phyloP scores from a whole-genome alignment of 2,888 invertebrate genomes.

The Drosophila histrio region DNA sequence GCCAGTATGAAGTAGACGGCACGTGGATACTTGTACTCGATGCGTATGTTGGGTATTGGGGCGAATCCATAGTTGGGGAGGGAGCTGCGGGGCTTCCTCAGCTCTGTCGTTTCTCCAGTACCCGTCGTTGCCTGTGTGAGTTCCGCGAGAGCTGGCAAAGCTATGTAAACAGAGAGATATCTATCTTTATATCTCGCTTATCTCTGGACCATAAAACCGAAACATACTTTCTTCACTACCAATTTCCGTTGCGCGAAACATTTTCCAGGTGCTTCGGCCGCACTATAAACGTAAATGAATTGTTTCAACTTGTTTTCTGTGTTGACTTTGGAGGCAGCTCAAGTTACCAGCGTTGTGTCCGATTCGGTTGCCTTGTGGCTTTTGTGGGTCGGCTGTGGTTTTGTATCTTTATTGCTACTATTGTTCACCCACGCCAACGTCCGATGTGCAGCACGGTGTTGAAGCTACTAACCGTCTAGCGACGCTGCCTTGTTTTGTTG shows the following conservation, averaged over 20 bases:
- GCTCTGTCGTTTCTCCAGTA: conserved; percentile 30
- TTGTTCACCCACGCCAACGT: conserved; percentile 34
- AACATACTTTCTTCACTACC: conserved; percentile 82
- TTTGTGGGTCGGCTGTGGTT: conserved; percentile 42
- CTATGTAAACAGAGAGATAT: conserved; percentile 37
- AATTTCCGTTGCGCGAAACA: conserved; percentile 79
- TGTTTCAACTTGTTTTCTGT: conserved; percentile 33
- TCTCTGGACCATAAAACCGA: conserved; percentile 34
- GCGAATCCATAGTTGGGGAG: conserved; percentile 74
- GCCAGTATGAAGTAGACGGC: conserved; percentile 82
- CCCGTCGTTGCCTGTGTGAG: conserved; percentile 43
- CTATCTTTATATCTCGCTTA: conserved; percentile 19
- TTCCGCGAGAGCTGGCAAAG: conserved; percentile 74
- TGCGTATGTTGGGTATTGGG: conserved; percentile 56
- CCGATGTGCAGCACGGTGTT: conserved; percentile 44
- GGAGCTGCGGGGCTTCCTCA: conserved; percentile 43
- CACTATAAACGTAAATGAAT: conserved; percentile 18
- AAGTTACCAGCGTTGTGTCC: conserved; percentile 47
- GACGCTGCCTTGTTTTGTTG: conserved; percentile 5
- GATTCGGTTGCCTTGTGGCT: conserved; percentile 41
- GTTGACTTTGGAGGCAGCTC: conserved; percentile 26
- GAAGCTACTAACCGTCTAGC: conserved; percentile 44
- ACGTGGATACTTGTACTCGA: conserved; percentile 80
- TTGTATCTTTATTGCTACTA: conserved; percentile 11
- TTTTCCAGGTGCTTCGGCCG: conserved; percentile 50